Evolutionary conservation across 2,888 invertebrate species (phyloP).

Genomic region (Diachrysia chrysitis): DNA sequence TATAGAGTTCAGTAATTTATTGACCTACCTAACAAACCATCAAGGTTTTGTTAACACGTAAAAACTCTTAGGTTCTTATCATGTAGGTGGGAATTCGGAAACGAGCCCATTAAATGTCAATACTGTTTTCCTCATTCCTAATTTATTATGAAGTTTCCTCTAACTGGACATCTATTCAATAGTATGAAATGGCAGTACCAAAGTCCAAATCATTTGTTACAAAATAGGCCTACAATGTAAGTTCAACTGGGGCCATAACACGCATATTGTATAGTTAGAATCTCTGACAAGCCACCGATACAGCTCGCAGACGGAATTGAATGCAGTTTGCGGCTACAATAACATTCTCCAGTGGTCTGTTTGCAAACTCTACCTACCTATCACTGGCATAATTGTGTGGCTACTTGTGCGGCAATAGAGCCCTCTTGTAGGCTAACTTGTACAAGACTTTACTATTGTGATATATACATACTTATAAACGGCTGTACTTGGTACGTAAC

Average conservation of each 20-base stretch:
- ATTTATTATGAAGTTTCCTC: too few species aligned
- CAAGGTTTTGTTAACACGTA: too few species aligned
- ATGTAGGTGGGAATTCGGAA: too few species aligned
- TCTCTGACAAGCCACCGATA: conserved; percentile 54
- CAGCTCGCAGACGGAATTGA: conserved; percentile 62
- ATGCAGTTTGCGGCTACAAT: conserved; percentile 72
- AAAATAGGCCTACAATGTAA: conserved; percentile 23
- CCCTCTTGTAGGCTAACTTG: conserved; percentile 9
- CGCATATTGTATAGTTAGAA: conserved; percentile 18
- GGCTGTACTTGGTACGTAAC: not conserved
- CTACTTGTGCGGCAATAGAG: conserved; percentile 8
- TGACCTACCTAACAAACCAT: not conserved
- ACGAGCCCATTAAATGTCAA: too few species aligned
- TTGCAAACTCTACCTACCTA: conserved; percentile 38
- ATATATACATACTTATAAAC: not conserved
- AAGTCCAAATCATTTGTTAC: conserved; percentile 17
- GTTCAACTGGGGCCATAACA: conserved; percentile 9
- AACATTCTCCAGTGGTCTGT: conserved; percentile 64
- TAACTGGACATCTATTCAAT: not conserved
- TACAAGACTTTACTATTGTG: conserved; percentile 1
- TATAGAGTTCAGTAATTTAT: not conserved
- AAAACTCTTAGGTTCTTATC: too few species aligned
- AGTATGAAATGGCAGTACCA: conserved; percentile 2
- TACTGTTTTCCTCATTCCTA: too few species aligned
- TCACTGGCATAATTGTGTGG: conserved; percentile 36